A percentile compares a stretch with the other conserved stretches of the same genome.
Conservation (phyloP, 2,113 vertebrate genomes). For the Sphyrna mokarran region DNA sequence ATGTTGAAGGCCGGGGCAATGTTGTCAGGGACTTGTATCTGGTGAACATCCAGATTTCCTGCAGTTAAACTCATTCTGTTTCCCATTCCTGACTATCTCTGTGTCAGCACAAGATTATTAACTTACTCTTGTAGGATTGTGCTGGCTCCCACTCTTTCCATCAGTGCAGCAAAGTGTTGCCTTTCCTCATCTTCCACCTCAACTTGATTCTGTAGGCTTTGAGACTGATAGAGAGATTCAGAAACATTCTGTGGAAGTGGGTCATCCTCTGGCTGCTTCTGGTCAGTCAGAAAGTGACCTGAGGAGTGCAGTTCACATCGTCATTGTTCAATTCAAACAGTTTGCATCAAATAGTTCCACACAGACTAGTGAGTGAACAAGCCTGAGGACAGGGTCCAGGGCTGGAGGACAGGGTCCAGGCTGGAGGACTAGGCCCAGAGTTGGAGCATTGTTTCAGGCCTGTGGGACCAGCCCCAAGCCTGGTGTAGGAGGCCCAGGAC, state of each 20-base stretch:
- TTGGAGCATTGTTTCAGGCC: no score
- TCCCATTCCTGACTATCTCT: not conserved
- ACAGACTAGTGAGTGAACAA: not conserved
- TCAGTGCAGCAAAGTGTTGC: constrained; percentile 50
- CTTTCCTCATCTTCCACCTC: constrained; percentile 44
- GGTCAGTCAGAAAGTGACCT: constrained; percentile 29
- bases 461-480: no score
- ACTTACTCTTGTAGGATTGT: constrained; percentile 52
- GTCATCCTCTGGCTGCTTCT: not conserved
- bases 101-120: no score
- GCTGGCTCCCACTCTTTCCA: constrained; percentile 52
- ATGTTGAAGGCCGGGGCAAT: no score
- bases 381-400: no score
- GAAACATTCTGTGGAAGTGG: not conserved
- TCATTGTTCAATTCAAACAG: not conserved
- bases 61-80: not conserved
- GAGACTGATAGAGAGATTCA: constrained; percentile 27
- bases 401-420: no score
- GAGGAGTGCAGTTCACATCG: not conserved
- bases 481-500: no score
- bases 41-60: not conserved
- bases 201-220: not conserved
- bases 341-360: not conserved
- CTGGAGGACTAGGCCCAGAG: no score
- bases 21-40: not conserved